phyloP scores from a whole-genome alignment of 2,888 invertebrate genomes.

The Platycheirus albimanus region DNA sequence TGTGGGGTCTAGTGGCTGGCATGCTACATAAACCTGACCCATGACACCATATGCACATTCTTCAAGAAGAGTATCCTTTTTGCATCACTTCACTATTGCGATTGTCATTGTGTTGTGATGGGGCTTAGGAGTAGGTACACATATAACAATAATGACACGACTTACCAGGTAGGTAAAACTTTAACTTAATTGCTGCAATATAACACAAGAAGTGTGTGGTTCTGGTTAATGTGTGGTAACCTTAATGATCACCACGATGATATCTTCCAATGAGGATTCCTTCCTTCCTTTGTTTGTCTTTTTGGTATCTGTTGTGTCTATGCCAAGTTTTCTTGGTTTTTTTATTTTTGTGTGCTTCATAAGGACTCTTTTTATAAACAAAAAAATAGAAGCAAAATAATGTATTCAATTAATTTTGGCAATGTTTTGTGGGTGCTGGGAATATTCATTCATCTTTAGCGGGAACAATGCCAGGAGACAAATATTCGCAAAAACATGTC shows the following conservation, averaged over 20 bases:
- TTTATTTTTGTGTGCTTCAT: neutral
- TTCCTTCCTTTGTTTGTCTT: slow-evolving; percentile 8
- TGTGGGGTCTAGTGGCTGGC: slow-evolving; percentile 4
- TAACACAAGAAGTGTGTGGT: slow-evolving; percentile 27
- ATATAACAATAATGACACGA: slow-evolving; percentile 6
- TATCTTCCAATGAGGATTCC: slow-evolving; percentile 37
- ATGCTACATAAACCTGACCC: neutral
- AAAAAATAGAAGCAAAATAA: slow-evolving; percentile 40
- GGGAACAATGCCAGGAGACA: slow-evolving; percentile 38
- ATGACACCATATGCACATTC: slow-evolving; percentile 18
- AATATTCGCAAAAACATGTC: slow-evolving; percentile 65
- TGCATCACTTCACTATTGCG: neutral
- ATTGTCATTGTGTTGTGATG: too few relatives aligned
- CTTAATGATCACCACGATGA: slow-evolving; percentile 51
- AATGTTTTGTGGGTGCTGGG: slow-evolving; percentile 50
- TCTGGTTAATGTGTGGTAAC: slow-evolving; percentile 21
- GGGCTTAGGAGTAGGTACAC: slow-evolving; percentile 44
- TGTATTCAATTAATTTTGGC: slow-evolving; percentile 67
- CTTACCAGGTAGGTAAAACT: slow-evolving; percentile 49
- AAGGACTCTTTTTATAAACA: neutral
- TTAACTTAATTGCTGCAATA: slow-evolving; percentile 50
- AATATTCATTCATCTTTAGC: slow-evolving; percentile 15
- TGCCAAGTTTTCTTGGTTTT: slow-evolving; percentile 37
- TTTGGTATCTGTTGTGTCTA: slow-evolving; percentile 16
- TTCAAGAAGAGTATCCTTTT: slow-evolving; percentile 9